Conservation (phyloP, 2,113 vertebrate genomes). For the Chloroceryle aenea region DNA sequence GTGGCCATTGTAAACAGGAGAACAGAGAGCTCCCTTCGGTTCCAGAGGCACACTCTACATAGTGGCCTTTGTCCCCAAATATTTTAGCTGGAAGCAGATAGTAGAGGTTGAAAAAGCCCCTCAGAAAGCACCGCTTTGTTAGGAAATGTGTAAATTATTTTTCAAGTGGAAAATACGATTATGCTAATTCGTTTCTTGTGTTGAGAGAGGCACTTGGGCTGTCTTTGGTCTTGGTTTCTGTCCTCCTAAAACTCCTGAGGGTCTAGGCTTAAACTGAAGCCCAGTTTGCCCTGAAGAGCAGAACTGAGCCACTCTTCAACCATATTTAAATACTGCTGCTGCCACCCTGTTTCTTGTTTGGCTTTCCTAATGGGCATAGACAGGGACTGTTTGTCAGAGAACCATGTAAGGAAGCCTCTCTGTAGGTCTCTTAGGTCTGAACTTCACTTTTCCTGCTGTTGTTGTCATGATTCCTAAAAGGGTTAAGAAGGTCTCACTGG, state of each 20-base stretch:
- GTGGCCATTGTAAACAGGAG: background rate
- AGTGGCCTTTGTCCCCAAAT: background rate
- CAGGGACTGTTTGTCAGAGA: background rate
- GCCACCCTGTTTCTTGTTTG: background rate
- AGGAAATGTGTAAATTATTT: constrained; percentile 19
- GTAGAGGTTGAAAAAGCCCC: background rate
- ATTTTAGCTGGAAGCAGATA: background rate
- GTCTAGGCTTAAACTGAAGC: background rate
- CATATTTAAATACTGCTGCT: background rate
- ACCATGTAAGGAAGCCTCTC: background rate
- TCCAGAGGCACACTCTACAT: background rate
- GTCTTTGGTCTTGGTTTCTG: constrained; percentile 36
- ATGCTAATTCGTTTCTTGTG: background rate
- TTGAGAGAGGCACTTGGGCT: background rate
- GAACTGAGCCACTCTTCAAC: background rate
- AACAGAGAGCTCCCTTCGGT: background rate
- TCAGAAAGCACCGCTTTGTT: constrained; percentile 2
- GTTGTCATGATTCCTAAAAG: background rate
- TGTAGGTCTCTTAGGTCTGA: background rate
- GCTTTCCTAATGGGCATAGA: background rate
- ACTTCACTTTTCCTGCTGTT: background rate
- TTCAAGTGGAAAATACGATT: constrained; percentile 28
- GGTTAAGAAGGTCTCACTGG: background rate
- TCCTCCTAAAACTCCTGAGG: background rate
- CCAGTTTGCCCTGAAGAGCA: background rate